Evolutionary conservation across 2,888 invertebrate genomes (phyloP), one percentile per base, ranked within the genome.

Genomic region (Cosmia trapezina): DNA sequence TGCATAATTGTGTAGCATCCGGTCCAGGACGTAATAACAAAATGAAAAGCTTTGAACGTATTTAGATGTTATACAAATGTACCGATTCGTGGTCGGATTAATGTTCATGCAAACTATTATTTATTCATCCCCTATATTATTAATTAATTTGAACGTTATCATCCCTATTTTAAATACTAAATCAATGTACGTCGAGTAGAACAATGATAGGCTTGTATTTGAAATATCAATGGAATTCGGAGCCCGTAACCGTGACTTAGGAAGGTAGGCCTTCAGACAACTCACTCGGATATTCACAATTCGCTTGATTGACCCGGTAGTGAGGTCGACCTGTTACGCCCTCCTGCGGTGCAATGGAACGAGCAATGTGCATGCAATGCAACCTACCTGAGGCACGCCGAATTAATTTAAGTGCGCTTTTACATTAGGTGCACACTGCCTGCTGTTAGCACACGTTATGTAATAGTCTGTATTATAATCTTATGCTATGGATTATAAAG

Each of bases 271-370:
- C 80, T 84, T 68, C 67, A 77, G 70, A 80, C 79, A 80, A 71
- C 73, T 74, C 54, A 70, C 66, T 73, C 41, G 73, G 71, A 74
- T 81, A 78, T 84, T 83, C 80, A 83, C 84, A 81, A 84, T 87
- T 85, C 77, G 74, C 81, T 83, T 80, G 88, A 85, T 86, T 91
- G 92, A 93, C 92, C 91, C 89, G 89, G 88, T 88, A 91, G 89
- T 87, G 86, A 90, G 91, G 91, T 89, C 92, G 90, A 93, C 93
- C 91, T 93, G 93, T 93, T 93, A 94, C 93, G 93, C 94, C 94
- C 93, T 89, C 83, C 74, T 85, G 78, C 81, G 64, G 69, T 78
- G 78, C 70, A 81, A 84, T 83, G 83, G 90, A 94, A 94, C 90
- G 92, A 90, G 90, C 89, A 72, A 81, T 84, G 78, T 88, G 89